Conservation (phyloP, 1,140 invertebrate genomes). For the Octopus bimaculoides region DNA sequence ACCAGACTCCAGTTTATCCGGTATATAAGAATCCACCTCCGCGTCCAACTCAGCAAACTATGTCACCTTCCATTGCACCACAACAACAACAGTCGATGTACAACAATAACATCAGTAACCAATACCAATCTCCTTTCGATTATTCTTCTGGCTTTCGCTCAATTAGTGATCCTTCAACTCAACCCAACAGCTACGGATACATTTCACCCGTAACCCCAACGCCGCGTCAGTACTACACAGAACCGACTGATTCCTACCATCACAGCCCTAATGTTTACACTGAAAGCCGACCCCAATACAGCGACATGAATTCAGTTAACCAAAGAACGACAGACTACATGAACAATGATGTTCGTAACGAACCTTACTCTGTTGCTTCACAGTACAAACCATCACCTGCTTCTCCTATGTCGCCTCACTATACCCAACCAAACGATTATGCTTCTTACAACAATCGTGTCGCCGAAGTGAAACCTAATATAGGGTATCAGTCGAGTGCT, state of each 20-base stretch:
- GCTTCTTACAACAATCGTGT: neutral
- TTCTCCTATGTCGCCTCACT: neutral
- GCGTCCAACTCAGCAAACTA: neutral
- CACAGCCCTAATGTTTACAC: neutral
- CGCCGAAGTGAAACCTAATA: constrained; percentile 4
- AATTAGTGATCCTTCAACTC: neutral
- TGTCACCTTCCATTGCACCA: neutral
- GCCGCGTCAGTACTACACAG: neutral
- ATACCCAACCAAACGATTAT: neutral
- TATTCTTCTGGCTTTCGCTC: neutral
- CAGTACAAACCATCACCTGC: neutral
- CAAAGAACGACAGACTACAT: neutral
- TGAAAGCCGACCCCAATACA: neutral
- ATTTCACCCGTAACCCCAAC: neutral
- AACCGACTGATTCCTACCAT: neutral
- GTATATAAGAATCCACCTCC: neutral
- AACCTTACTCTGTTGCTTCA: neutral
- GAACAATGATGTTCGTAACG: neutral
- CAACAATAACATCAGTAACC: neutral
- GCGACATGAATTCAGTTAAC: neutral
- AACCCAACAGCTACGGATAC: constrained; percentile 2
- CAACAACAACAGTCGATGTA: neutral
- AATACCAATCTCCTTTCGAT: neutral
- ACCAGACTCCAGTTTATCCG: neutral
- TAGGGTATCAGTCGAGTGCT: neutral